Percentiles rank a stretch among this genome's conserved stretches.
Conservation (phyloP, 2,888 invertebrate species). For the Agapostemon virescens region DNA sequence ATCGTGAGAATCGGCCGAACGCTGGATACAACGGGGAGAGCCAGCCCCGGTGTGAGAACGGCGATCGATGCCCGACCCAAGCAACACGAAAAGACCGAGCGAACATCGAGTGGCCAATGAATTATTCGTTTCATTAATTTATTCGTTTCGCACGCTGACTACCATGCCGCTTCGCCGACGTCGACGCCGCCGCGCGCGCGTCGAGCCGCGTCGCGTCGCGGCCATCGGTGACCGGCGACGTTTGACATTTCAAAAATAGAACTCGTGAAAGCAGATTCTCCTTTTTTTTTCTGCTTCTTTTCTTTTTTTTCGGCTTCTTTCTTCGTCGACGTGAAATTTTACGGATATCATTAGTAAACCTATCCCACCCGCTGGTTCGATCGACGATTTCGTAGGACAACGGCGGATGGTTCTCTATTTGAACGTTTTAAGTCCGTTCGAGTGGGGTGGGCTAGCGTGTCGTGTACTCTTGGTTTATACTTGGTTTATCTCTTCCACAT, state of each 20-base stretch:
- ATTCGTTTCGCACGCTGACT: not conserved
- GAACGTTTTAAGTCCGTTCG: too few relatives aligned
- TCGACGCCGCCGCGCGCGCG: not conserved
- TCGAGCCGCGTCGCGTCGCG: not conserved
- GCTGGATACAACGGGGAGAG: conserved; percentile 9
- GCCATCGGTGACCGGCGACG: not conserved
- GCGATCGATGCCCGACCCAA: conserved; percentile 14
- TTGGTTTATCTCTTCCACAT: too few relatives aligned
- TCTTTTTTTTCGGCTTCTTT: too few relatives aligned
- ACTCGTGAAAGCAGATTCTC: not conserved
- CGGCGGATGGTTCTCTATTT: too few relatives aligned
- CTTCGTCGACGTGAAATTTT: too few relatives aligned
- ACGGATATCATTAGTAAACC: too few relatives aligned
- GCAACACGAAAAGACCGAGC: conserved; percentile 36
- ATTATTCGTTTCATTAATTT: conserved; percentile 16
- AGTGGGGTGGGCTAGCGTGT: too few relatives aligned
- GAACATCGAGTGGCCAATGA: conserved; percentile 7
- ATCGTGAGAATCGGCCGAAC: conserved; percentile 24
- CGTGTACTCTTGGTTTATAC: too few relatives aligned
- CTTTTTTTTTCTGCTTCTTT: too few relatives aligned
- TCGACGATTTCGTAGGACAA: too few relatives aligned
- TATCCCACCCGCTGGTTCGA: too few relatives aligned
- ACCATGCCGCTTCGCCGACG: not conserved
- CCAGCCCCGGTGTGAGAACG: conserved; percentile 13
- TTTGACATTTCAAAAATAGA: not conserved